Conservation (phyloP, 2,113 vertebrate species). For the Pygoscelis adeliae region DNA sequence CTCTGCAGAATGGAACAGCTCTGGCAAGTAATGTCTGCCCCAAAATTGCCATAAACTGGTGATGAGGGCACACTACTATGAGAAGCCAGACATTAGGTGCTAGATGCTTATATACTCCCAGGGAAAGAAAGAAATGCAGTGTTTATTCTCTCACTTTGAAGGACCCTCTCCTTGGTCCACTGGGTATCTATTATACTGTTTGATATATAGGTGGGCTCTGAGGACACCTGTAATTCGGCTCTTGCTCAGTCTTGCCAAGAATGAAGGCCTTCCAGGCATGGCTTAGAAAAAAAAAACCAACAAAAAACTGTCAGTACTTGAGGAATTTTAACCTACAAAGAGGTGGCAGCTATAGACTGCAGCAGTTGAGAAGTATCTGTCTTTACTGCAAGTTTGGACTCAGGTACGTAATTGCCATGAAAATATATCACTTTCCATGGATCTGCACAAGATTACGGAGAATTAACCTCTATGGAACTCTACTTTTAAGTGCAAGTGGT, state of each 20-base stretch:
- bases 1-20: background rate
- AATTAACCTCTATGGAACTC: background rate
- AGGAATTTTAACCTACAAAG: background rate
- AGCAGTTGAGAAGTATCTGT: background rate
- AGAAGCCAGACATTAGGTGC: background rate
- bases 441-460: background rate
- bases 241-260: background rate
- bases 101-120: background rate
- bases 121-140: background rate
- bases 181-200: background rate
- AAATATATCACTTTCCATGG: background rate
- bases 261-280: background rate
- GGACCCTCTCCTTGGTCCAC: background rate
- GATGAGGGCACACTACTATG: background rate
- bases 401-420: background rate
- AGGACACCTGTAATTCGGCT: background rate
- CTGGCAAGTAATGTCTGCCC: background rate
- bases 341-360: background rate
- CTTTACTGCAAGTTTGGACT: background rate
- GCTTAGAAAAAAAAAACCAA: background rate
- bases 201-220: background rate
- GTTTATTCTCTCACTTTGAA: background rate
- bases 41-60: background rate
- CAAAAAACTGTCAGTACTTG: background rate
- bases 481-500: background rate